Evolutionary conservation across 2,888 invertebrate genomes (phyloP).

Genomic region (Leptopilina syphax): DNA sequence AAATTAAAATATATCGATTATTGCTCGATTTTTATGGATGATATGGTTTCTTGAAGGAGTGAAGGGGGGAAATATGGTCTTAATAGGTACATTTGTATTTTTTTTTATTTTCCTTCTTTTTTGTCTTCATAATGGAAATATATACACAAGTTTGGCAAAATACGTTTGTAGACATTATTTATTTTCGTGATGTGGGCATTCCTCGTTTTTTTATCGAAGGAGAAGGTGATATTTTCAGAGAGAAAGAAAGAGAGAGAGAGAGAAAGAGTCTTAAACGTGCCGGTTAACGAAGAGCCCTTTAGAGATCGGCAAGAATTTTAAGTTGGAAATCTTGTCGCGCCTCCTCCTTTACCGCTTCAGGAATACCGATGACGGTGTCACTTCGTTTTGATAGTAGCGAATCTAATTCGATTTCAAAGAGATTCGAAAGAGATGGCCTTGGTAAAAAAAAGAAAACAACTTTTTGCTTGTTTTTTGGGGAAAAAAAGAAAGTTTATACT

Average conservation of each 20-base stretch:
- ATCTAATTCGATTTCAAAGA: conserved; percentile 41
- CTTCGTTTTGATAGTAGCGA: conserved; percentile 47
- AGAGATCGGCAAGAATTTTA: conserved; percentile 68
- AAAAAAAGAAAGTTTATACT: no score
- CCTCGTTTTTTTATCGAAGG: conserved; percentile 34
- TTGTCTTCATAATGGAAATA: not conserved
- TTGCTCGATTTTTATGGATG: conserved; percentile 11
- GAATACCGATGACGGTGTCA: conserved; percentile 41
- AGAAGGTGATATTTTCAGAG: conserved; percentile 43
- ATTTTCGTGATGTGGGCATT: conserved; percentile 28
- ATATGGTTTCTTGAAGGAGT: not conserved
- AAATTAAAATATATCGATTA: conserved; percentile 3
- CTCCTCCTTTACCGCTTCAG: conserved; percentile 59
- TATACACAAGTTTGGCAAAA: conserved; percentile 21
- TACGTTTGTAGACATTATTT: conserved; percentile 34
- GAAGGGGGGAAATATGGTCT: not conserved
- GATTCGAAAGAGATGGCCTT: conserved; percentile 26
- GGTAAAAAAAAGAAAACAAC: not conserved
- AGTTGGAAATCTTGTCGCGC: conserved; percentile 73
- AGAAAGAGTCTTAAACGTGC: conserved; percentile 35
- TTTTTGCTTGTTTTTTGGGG: no score
- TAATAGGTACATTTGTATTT: not conserved
- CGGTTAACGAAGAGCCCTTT: conserved; percentile 49
- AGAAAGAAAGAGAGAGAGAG: not conserved
- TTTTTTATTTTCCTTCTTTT: not conserved